These are phyloP conservation scores for Ptilonorhynchus violaceus DNA, from an alignment of 2,113 vertebrate species.

Conservation along the genomic window DNA sequence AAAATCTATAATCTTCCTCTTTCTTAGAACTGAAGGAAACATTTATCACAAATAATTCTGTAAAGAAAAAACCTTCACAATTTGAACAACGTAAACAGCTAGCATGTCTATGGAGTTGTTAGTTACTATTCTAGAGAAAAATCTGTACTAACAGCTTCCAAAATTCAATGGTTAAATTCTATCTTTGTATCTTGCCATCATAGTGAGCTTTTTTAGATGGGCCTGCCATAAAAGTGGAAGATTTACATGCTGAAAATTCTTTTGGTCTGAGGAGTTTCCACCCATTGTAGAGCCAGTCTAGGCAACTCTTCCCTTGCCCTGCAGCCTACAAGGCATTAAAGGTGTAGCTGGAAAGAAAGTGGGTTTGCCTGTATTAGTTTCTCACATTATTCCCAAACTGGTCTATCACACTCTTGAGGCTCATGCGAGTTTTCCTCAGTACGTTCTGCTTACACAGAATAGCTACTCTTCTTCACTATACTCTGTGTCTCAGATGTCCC, in stretches of 20 bases:
- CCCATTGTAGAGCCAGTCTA: background rate
- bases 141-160: background rate
- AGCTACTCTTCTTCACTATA: background rate
- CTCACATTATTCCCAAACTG: background rate
- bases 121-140: background rate
- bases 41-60: background rate
- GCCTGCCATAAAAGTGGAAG: background rate
- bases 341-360: background rate
- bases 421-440: background rate
- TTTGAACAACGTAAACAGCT: background rate
- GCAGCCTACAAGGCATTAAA: background rate
- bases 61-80: background rate
- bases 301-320: background rate
- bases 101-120: background rate
- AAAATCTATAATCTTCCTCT: background rate
- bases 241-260: background rate
- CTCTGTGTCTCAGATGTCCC: background rate
- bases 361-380: background rate
- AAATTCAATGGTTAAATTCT: background rate
- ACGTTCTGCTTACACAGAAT: background rate
- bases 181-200: background rate
- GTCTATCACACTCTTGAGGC: background rate
- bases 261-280: slow-evolving; percentile 6
- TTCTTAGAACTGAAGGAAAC: background rate
- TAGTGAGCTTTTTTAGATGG: background rate